A percentile compares a stretch with the other conserved stretches of the same genome.
Evolutionary conservation across 2,888 invertebrate species (phyloP).

Genomic region (Leucoma salicis): DNA sequence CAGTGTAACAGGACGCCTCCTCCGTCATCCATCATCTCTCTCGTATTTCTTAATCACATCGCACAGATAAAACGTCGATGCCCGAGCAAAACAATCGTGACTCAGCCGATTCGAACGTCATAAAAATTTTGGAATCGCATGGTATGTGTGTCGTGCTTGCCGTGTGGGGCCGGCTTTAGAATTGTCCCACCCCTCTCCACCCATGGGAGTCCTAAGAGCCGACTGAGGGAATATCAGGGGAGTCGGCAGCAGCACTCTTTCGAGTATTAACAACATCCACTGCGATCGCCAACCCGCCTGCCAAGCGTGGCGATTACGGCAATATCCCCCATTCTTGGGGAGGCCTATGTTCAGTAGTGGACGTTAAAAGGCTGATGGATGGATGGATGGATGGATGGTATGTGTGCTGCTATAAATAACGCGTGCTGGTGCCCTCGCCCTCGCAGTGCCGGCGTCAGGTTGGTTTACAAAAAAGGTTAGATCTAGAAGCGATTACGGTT

Average conservation of each 20-base stretch:
- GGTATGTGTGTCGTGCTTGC: slow-evolving; percentile 32
- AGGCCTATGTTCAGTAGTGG: too few species aligned
- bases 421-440: slow-evolving; percentile 50
- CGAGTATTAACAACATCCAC: too few species aligned
- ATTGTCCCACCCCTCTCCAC: too few species aligned
- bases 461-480: slow-evolving; percentile 52
- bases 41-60: slow-evolving; percentile 41
- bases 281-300: too few species aligned
- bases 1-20: slow-evolving; percentile 31
- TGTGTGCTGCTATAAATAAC: slow-evolving; percentile 44
- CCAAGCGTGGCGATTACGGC: too few species aligned
- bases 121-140: slow-evolving; percentile 40
- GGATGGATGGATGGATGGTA: too few species aligned
- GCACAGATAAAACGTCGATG: slow-evolving; percentile 37
- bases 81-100: slow-evolving; percentile 38
- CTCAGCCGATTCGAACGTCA: slow-evolving; percentile 40
- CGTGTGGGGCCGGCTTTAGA: too few species aligned
- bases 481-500: slow-evolving; percentile 31
- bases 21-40: slow-evolving; percentile 40
- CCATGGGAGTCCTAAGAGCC: too few species aligned
- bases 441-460: slow-evolving; percentile 50
- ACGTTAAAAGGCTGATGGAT: too few species aligned
- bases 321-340: too few species aligned
- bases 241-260: too few species aligned
- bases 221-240: too few species aligned